Evolutionary conservation across 1,140 invertebrate genomes (phyloP), one percentile per base, ranked within the genome.

Genomic region (Calliphora vicina): DNA sequence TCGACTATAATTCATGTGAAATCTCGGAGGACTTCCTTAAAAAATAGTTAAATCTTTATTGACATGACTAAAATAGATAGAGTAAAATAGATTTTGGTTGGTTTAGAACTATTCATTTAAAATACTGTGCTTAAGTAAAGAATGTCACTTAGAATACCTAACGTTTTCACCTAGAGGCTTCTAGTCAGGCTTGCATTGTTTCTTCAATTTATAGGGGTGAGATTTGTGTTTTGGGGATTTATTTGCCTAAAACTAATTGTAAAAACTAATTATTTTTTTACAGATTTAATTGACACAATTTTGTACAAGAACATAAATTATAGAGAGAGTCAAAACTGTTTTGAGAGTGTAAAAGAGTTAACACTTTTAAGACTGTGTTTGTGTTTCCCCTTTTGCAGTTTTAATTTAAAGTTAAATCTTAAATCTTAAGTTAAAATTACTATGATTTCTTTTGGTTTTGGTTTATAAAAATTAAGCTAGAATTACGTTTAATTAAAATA

Each of bases 61-160:
- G 35, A 35, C 35, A 35, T 35, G 35, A 35, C 35, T 35, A 35
- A 83, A 20, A 26, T 42, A 80, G 73, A 23, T 12, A 15, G 2
- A 25, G 35, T 73, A 10, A 82, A 71, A 74, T 25, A 23, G 3
- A 57, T 29, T 27, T 50, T 26, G 29, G n/a, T 20, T n/a, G n/a
- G n/a, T 35, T 73, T 17, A 50, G 3, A 50, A n/a, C n/a, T n/a
- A 12, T 43, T 23, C 42, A 10, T 35, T 80, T 80, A 81, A 73
- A 83, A 83, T 83, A 83, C 83, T 83, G 83, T 35, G 26, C 45
- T 74, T 81, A 43, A 78, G 80, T 84, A 84, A 84, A 84, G 74
- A 84, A 84, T 82, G 83, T 84, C 83, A 84, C 83, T 76, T 50
- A 84, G 83, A 84, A 78, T 78, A 57, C 83, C 83, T 84, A 84